Evolutionary conservation across 2,113 vertebrate species (phyloP), one percentile per base, ranked within the genome.

Genomic region (Pelmatolapia mariae): DNA sequence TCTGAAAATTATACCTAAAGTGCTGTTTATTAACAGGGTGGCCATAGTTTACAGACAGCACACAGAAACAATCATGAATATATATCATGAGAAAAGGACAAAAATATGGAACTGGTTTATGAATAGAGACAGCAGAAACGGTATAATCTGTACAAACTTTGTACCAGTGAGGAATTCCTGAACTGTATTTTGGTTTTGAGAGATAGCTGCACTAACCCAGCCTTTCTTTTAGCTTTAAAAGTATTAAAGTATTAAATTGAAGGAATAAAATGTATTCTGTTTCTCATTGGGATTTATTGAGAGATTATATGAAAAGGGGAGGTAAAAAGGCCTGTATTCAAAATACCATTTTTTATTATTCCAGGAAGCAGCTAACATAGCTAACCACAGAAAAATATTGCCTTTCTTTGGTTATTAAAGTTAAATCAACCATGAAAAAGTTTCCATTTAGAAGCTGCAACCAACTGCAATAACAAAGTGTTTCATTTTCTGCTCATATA

Each of bases 401-500:
- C 79, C 79, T 81, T 88, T 87, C 54, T 86, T 82, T 83, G n/a
- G 78, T 84, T 90, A 80, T 91, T 90, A 81, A 89, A 88, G 50
- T 92, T 68, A 82, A 91, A 90, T 33, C 40, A 76, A 82, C 26
- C 61, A 50, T 80, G n/a, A 71, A 87, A 81, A 83, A 82, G 18
- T 59, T 91, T 90, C 52, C 45, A 80, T 89, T 87, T 83, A 86
- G 57, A 89, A 66, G 36, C 50, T 43, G 66, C 40, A 84, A 85
- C 78, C 71, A 80, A 88, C 19, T 61, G 73, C 87, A 89, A 53
- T 85, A 88, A 90, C 24, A 89, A 88, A 84, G 91, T 93, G 92
- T 93, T 95, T 95, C 89, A 94, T 93, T 95, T 95, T 94, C 83
- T 91, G 66, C 86, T 85, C 45, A 86, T 86, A 85, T 89, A 91